Percentiles rank a stretch among this genome's conserved stretches.
These are phyloP conservation scores for Heliconius sara DNA, from an alignment of 2,888 invertebrate species.

Conservation along the genomic window DNA sequence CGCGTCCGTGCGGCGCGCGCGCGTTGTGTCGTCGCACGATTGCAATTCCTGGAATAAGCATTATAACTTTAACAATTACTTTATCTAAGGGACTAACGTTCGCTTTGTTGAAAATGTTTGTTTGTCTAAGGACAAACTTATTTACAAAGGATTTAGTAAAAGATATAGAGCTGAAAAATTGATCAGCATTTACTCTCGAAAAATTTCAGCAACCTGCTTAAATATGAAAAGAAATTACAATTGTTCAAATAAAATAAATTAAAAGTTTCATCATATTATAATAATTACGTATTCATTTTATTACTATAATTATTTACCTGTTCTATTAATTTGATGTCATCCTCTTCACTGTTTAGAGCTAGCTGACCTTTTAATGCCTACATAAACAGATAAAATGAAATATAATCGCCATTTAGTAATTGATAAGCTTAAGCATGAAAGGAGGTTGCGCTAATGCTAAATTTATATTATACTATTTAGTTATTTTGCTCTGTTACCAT, in stretches of 20 bases:
- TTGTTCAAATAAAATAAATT: too few relatives aligned
- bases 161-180: too few relatives aligned
- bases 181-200: too few relatives aligned
- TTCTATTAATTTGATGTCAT: constrained; percentile 69
- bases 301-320: constrained; percentile 58
- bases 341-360: constrained; percentile 73
- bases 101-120: background rate
- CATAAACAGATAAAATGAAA: constrained; percentile 45
- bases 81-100: too few relatives aligned
- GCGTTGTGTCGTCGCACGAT: constrained; percentile 72
- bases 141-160: too few relatives aligned
- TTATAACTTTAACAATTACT: too few relatives aligned
- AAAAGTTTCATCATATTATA: too few relatives aligned
- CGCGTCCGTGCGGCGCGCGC: constrained; percentile 85
- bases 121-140: background rate
- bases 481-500: background rate
- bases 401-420: background rate
- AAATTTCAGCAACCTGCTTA: too few relatives aligned
- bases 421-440: constrained; percentile 18
- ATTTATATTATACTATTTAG: background rate
- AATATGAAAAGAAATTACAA: too few relatives aligned
- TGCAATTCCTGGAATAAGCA: constrained; percentile 61
- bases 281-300: background rate
- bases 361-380: constrained; percentile 76
- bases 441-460: constrained; percentile 20